Evolutionary conservation across 2,797 vertebrate genomes (phyloP).

Genomic region (Hephaestus fuliginosus): DNA sequence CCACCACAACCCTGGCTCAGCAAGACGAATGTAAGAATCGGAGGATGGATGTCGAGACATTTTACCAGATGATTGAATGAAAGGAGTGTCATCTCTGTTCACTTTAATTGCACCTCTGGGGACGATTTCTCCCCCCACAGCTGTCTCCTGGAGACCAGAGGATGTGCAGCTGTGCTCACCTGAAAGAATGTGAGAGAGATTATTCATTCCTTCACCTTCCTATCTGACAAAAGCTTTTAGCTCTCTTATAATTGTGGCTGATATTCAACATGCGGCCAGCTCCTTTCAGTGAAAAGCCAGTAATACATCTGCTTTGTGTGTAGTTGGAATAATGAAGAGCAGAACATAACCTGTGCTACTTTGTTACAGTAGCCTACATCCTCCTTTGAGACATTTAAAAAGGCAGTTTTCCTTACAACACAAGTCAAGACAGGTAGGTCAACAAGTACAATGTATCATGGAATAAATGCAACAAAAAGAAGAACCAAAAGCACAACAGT

Average conservation of each 20-base stretch:
- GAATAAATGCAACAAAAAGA: not conserved
- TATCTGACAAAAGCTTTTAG: slow-evolving; percentile 1
- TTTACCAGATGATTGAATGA: slow-evolving; percentile 35
- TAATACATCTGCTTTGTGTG: not conserved
- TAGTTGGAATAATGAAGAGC: not conserved
- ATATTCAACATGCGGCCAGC: not conserved
- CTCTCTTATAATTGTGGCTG: not conserved
- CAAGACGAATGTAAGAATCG: slow-evolving; percentile 17
- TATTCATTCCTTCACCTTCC: not conserved
- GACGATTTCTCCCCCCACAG: slow-evolving; percentile 22
- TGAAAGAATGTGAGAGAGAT: slow-evolving; percentile 24
- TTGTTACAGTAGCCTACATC: not conserved
- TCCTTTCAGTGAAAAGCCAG: not conserved
- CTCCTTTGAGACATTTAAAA: not conserved
- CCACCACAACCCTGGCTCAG: not conserved
- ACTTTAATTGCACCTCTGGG: slow-evolving; percentile 56
- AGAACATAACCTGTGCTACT: not conserved
- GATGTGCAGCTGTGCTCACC: slow-evolving; percentile 18
- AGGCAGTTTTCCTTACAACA: not conserved
- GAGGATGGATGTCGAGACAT: slow-evolving; percentile 20
- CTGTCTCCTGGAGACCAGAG: slow-evolving; percentile 18
- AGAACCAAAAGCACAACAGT: not conserved
- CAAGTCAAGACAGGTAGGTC: not conserved
- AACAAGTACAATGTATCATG: not conserved
- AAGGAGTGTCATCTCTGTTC: slow-evolving; percentile 31